phyloP scores from a whole-genome alignment of 2,797 vertebrate species.

The Pampus argenteus region DNA sequence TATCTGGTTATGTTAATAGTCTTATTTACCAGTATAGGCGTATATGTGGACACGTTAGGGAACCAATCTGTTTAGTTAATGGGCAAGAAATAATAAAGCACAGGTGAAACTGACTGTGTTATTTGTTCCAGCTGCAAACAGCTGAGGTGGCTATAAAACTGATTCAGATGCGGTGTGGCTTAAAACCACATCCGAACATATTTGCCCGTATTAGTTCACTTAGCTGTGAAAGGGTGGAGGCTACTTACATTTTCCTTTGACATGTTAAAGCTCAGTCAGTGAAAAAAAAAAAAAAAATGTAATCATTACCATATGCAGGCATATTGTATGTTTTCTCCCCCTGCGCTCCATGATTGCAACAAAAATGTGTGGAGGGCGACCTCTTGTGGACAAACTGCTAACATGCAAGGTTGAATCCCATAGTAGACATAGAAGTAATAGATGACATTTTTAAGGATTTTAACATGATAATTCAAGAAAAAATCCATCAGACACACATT shows the following conservation, averaged over 20 bases:
- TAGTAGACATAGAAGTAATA: no score
- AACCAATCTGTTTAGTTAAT: constrained; percentile 11
- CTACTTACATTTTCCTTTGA: neutral
- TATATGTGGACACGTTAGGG: neutral
- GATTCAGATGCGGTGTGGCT: constrained; percentile 2
- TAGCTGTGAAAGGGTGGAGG: neutral
- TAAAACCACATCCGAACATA: constrained; percentile 6
- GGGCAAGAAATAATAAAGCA: neutral
- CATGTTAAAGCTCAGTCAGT: neutral
- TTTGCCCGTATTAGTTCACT: neutral
- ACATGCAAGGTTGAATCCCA: neutral
- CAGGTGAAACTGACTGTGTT: neutral
- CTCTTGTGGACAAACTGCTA: constrained; percentile 47
- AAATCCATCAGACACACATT: no score
- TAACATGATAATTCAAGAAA: no score
- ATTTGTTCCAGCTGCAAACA: constrained; percentile 11
- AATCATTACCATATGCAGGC: constrained; percentile 11
- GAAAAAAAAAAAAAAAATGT: neutral
- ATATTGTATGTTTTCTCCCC: neutral
- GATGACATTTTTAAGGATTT: no score
- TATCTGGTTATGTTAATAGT: constrained; percentile 24
- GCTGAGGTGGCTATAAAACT: neutral
- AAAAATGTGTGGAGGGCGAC: constrained; percentile 30
- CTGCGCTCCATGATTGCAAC: neutral
- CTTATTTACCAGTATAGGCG: neutral